Evolutionary conservation across 2,797 vertebrate genomes (phyloP), one percentile per base, ranked within the genome.

Genomic region (Lutjanus campechanus): DNA sequence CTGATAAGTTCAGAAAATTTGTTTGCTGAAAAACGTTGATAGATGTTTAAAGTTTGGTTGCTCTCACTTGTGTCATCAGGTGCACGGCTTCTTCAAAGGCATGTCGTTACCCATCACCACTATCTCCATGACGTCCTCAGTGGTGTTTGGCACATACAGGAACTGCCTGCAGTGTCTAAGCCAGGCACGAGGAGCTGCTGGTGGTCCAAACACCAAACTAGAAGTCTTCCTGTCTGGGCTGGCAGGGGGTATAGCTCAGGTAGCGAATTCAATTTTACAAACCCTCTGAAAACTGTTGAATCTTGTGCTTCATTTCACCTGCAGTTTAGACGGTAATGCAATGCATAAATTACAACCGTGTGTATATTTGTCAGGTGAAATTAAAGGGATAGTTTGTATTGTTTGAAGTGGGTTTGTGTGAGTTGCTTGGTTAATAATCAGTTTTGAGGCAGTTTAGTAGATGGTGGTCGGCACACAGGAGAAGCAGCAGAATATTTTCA

Each of bases 51-150:
- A 8, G 4, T 49, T 25, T 3, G 25, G 0, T 44, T 53, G 62
- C 29, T 69, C 10, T 75, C 11, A 4, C 63, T 44, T 82, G 55
- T 86, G 50, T 43, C 75, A 46, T 56, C 66, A 98, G 98, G 83
- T 96, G 6, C 66, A 90, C 55, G 97, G 98, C 20, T 98, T 99
- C 94, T 99, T 96, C 93, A 96, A 96, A 85, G 98, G 98, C 19
- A 95, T 98, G 90, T 95, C 95, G 1, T 85, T 97, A 40, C 97
- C 98, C 0, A 73, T 96, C 5, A 93, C 96, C 41, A 95, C 96
- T 0, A 95, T 97, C 49, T 96, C 96, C 0, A 73, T 96, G 81
- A 96, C 97, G 12, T 97, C 97, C 0, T 97, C 97, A 0, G 94
- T 98, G 83, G 96, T 96, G 1, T 99, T 98, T 3, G 97, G 97